A percentile compares a stretch with the other conserved stretches of the same genome.
These are phyloP conservation scores for Rotaria macrura DNA, from an alignment of 2,888 invertebrate genomes.

Conservation along the genomic window DNA sequence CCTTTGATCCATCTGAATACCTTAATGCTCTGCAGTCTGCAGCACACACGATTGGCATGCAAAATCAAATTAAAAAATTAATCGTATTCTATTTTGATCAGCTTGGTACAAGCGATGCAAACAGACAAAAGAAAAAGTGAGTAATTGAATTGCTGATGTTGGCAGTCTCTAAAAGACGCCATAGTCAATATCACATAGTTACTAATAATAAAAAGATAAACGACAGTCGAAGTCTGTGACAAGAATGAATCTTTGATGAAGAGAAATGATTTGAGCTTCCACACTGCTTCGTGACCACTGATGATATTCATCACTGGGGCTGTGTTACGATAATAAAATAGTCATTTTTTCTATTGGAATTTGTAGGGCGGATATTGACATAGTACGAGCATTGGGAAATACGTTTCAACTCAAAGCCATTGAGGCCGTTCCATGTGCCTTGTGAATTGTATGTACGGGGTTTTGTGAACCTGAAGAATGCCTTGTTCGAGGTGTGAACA, in stretches of 20 bases:
- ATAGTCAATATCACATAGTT: too few relatives aligned
- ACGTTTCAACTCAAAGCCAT: neutral
- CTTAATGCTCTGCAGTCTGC: neutral
- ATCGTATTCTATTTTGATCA: neutral
- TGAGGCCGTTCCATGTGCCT: neutral
- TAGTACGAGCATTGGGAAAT: neutral
- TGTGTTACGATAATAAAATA: neutral
- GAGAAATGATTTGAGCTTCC: too few relatives aligned
- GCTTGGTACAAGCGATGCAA: too few relatives aligned
- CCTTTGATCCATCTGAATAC: neutral
- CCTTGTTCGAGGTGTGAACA: neutral
- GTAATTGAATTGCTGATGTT: too few relatives aligned
- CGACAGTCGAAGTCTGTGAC: too few relatives aligned
- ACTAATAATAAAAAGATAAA: too few relatives aligned
- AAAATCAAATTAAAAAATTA: neutral
- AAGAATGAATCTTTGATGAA: too few relatives aligned
- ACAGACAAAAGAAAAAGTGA: neutral
- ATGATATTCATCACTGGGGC: too few relatives aligned
- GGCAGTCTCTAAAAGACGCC: too few relatives aligned
- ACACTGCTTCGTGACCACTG: too few relatives aligned
- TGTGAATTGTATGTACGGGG: neutral
- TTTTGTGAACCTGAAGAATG: conserved; percentile 2
- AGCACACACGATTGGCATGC: neutral
- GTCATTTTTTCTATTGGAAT: neutral
- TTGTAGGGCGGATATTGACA: neutral